A percentile compares a stretch with the other conserved stretches of the same genome.
phyloP scores from a whole-genome alignment of 2,113 vertebrate species.

The Pachypanchax playfairii region DNA sequence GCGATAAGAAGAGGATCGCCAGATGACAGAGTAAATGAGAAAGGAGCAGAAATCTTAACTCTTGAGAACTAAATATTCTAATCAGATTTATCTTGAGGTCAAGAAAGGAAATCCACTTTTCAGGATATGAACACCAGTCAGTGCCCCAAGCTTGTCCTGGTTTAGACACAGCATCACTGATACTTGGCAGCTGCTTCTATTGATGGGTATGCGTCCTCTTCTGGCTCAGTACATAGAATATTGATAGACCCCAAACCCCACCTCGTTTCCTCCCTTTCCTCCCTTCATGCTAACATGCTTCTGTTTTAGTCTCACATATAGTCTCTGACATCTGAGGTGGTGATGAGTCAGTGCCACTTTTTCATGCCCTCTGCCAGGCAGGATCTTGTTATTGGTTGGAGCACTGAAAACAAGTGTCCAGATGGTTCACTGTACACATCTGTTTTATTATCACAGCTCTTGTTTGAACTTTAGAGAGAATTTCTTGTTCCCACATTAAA shows the following conservation, averaged over 20 bases:
- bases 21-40: no score
- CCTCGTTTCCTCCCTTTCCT: conserved; percentile 4
- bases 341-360: no score
- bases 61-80: background rate
- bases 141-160: conserved; percentile 15
- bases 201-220: conserved; percentile 64
- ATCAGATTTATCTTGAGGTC: conserved; percentile 15
- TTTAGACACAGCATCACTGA: conserved; percentile 52
- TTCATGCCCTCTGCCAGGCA: no score
- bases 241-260: conserved; percentile 48
- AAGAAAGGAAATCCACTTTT: conserved; percentile 12
- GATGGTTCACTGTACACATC: conserved; percentile 30
- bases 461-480: conserved; percentile 20
- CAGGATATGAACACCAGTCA: conserved; percentile 16
- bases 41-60: conserved; percentile 2
- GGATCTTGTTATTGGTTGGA: no score
- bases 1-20: background rate
- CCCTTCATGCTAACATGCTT: conserved; percentile 4
- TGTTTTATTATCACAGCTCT: conserved; percentile 3
- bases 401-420: no score
- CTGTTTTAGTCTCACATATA: background rate
- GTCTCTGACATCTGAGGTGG: no score
- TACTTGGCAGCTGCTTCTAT: conserved; percentile 62
- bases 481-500: conserved; percentile 19
- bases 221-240: conserved; percentile 68